Evolutionary conservation across 2,888 invertebrate genomes (phyloP).

Genomic region (Agrilus mali): DNA sequence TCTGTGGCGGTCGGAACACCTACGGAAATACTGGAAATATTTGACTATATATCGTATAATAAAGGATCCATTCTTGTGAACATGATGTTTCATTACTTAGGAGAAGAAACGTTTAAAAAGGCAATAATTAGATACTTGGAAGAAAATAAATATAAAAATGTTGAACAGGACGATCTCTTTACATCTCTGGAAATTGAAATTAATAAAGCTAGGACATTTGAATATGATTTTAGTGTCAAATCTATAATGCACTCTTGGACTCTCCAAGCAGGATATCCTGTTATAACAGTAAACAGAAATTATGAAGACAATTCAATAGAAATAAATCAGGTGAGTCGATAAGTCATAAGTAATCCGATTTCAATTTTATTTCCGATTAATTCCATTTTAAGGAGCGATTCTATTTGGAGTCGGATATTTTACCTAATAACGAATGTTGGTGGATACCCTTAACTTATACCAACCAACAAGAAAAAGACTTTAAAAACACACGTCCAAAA

Average conservation of each 20-base stretch:
- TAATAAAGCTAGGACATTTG: conserved; percentile 36
- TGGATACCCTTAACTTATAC: conserved; percentile 53
- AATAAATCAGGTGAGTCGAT: conserved; percentile 41
- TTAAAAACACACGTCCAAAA: conserved; percentile 38
- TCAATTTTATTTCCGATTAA: neutral
- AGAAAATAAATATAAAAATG: conserved; percentile 54
- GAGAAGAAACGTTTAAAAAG: conserved; percentile 56
- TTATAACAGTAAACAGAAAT: conserved; percentile 51
- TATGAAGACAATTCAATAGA: conserved; percentile 41
- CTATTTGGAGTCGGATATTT: no score
- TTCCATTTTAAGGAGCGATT: no score
- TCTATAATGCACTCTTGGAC: conserved; percentile 82
- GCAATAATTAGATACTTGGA: conserved; percentile 56
- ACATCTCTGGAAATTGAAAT: conserved; percentile 50
- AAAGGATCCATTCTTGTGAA: conserved; percentile 77
- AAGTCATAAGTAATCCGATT: neutral
- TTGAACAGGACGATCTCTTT: conserved; percentile 80
- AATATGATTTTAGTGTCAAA: conserved; percentile 49
- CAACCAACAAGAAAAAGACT: conserved; percentile 33
- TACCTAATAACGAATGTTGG: conserved; percentile 37
- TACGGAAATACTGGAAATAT: conserved; percentile 68
- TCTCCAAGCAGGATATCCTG: conserved; percentile 70
- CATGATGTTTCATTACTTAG: conserved; percentile 85
- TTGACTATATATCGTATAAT: conserved; percentile 74
- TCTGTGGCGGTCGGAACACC: conserved; percentile 63